phyloP scores from a whole-genome alignment of 1,140 invertebrate genomes.

The Galleria mellonella region DNA sequence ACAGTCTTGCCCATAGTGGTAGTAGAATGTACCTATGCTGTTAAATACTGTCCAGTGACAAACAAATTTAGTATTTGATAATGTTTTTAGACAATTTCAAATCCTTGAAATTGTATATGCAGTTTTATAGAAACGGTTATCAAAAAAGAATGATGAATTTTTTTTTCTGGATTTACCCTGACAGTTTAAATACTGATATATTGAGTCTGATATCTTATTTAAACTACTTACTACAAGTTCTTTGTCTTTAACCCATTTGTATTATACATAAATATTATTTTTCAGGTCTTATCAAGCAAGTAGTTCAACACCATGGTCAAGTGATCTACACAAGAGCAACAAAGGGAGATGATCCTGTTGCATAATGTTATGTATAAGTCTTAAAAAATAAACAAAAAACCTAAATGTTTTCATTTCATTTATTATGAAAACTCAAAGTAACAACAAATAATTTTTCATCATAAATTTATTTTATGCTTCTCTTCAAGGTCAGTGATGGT shows the following conservation, averaged over 20 bases:
- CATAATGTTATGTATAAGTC: slow-evolving; percentile 62
- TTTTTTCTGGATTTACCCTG: slow-evolving; percentile 49
- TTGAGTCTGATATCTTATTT: slow-evolving; percentile 74
- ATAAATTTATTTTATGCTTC: slow-evolving; percentile 31
- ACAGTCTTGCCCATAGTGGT: too few species aligned
- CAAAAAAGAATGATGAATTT: slow-evolving; percentile 45
- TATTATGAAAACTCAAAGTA: neutral
- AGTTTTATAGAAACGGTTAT: too few species aligned
- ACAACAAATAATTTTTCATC: slow-evolving; percentile 14
- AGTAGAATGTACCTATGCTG: too few species aligned
- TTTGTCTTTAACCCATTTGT: neutral
- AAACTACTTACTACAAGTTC: slow-evolving; percentile 5
- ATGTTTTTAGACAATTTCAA: too few species aligned
- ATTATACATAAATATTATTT: slow-evolving; percentile 26
- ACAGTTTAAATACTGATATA: slow-evolving; percentile 76
- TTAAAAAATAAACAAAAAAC: slow-evolving; percentile 40
- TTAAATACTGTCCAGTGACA: too few species aligned
- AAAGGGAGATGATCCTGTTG: slow-evolving; percentile 88
- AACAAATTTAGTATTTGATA: too few species aligned
- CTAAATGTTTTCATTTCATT: slow-evolving; percentile 18
- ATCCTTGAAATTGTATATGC: too few species aligned
- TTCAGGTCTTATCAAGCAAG: slow-evolving; percentile 95
- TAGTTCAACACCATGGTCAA: slow-evolving; percentile 97
- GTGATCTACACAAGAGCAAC: slow-evolving; percentile 98
- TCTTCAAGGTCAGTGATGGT: slow-evolving; percentile 40